Conservation (phyloP, 2,888 invertebrate genomes). For the Oeneis ivallda region DNA sequence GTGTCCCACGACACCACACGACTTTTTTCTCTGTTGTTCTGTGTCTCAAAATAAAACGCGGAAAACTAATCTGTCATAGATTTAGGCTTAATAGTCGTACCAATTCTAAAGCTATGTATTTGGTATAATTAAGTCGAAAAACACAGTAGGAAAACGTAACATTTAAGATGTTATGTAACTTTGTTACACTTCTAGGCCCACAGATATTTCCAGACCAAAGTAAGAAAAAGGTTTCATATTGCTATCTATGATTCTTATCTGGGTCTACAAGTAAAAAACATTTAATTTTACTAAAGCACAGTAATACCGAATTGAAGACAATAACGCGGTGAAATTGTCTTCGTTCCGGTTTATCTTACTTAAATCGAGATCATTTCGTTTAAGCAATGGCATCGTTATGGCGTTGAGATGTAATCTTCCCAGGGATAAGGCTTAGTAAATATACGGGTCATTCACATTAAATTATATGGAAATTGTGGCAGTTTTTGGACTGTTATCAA, state of each 20-base stretch:
- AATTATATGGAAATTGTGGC: conserved; percentile 18
- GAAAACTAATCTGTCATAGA: no score
- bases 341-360: conserved; percentile 40
- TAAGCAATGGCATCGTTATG: conserved; percentile 39
- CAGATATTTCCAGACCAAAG: neutral
- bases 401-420: conserved; percentile 37
- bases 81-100: no score
- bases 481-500: conserved; percentile 5
- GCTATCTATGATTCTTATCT: neutral
- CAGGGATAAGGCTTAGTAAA: conserved; percentile 28
- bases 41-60: no score
- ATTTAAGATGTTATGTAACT: no score
- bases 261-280: conserved; percentile 1
- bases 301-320: conserved; percentile 31
- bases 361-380: conserved; percentile 40
- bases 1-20: no score
- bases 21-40: no score
- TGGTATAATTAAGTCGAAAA: no score
- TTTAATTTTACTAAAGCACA: conserved; percentile 29
- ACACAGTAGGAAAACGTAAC: no score
- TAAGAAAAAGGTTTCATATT: neutral
- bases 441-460: conserved; percentile 28
- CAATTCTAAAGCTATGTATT: no score
- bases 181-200: no score
- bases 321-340: conserved; percentile 33